These are phyloP conservation scores for Andrena trimmerana DNA, from an alignment of 2,888 invertebrate species.

Conservation along the genomic window DNA sequence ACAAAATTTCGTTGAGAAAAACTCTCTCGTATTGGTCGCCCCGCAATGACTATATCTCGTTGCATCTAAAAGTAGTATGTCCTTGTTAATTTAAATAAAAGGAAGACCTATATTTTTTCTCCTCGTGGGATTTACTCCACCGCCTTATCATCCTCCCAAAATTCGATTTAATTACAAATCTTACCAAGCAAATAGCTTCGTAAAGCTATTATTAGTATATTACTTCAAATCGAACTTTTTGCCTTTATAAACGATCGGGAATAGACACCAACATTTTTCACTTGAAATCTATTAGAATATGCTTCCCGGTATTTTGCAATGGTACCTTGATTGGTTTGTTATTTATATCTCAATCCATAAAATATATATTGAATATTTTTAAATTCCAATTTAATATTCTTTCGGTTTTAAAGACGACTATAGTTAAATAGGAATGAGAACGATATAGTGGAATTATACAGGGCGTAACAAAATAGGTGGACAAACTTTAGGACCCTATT, in stretches of 20 bases:
- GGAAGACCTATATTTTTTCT: constrained; percentile 68
- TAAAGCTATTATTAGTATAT: neutral
- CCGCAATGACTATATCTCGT: constrained; percentile 45
- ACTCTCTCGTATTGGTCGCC: constrained; percentile 61
- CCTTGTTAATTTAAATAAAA: constrained; percentile 61
- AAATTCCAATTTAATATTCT: too few relatives aligned
- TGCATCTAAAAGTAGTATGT: constrained; percentile 58
- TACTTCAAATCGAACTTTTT: neutral
- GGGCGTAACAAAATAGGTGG: too few relatives aligned
- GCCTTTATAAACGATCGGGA: constrained; percentile 7
- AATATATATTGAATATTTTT: too few relatives aligned
- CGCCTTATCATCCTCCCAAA: neutral
- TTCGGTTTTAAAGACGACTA: too few relatives aligned
- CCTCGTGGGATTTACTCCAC: constrained; percentile 22
- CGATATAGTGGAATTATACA: too few relatives aligned
- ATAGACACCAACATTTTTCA: neutral
- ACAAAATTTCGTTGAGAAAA: constrained; percentile 52
- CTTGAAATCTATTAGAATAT: neutral
- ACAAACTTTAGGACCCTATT: too few relatives aligned
- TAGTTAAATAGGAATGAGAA: too few relatives aligned
- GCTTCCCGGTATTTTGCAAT: neutral
- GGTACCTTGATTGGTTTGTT: constrained; percentile 5
- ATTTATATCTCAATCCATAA: too few relatives aligned
- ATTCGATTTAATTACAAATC: constrained; percentile 2
- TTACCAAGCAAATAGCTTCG: constrained; percentile 8